These are phyloP conservation scores for Leucoraja erinaceus DNA, from an alignment of 2,113 vertebrate genomes.

Conservation along the genomic window DNA sequence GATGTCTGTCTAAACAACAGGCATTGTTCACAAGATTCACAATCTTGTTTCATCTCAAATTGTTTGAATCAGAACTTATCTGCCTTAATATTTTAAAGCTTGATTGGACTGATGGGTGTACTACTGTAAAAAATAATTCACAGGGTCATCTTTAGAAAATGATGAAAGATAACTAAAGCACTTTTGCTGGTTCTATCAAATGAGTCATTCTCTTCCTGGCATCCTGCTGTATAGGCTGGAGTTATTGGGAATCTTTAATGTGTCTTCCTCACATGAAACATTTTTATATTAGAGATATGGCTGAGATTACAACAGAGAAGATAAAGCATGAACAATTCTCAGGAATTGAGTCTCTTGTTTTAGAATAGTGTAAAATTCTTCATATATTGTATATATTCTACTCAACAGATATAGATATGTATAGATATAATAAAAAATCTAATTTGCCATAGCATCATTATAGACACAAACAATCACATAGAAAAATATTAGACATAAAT, in stretches of 20 bases:
- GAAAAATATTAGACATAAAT: too few species aligned
- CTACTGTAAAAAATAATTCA: neutral
- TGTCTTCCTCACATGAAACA: neutral
- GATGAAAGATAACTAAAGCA: neutral
- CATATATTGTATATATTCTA: neutral
- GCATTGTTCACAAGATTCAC: neutral
- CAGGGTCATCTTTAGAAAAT: neutral
- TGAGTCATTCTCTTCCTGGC: neutral
- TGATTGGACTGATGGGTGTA: neutral
- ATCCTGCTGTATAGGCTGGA: neutral
- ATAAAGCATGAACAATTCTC: too few species aligned
- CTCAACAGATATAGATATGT: too few species aligned
- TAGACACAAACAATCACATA: too few species aligned
- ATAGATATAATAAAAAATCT: too few species aligned
- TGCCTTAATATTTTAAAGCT: neutral
- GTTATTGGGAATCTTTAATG: neutral
- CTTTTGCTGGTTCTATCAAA: neutral
- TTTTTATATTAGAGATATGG: neutral
- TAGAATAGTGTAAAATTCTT: neutral
- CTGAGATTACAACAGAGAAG: neutral
- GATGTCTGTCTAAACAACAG: neutral
- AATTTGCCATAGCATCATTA: too few species aligned
- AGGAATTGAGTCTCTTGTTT: neutral
- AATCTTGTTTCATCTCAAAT: neutral
- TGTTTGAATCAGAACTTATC: neutral